These are phyloP conservation scores for Acanthosepion pharaonis DNA, from an alignment of 2,888 invertebrate species.

Conservation along the genomic window DNA sequence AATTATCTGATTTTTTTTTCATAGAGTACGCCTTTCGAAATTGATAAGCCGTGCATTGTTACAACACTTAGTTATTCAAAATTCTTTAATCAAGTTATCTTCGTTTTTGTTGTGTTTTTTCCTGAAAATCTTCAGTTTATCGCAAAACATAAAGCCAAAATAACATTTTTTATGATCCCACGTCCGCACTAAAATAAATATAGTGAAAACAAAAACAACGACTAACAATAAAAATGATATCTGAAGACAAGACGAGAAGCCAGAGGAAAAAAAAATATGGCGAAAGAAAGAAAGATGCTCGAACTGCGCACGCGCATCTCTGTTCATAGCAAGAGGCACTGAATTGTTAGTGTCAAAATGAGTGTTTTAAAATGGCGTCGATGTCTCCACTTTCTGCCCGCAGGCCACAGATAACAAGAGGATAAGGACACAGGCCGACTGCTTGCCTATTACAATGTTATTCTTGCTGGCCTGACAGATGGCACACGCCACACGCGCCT, in stretches of 20 bases:
- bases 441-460: slow-evolving; percentile 33
- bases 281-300: not conserved
- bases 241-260: not conserved
- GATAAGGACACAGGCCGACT: slow-evolving; percentile 18
- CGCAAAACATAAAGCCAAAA: not conserved
- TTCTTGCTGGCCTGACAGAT: slow-evolving; percentile 20
- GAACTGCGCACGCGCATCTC: not conserved
- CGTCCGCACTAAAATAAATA: not conserved
- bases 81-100: not conserved
- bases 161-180: not conserved
- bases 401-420: slow-evolving; percentile 9
- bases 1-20: too few relatives aligned
- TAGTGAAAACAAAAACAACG: not conserved
- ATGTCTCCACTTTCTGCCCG: slow-evolving; percentile 33
- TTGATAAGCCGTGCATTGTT: not conserved
- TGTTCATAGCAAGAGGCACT: not conserved
- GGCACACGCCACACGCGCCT: slow-evolving; percentile 33
- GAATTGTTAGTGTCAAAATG: slow-evolving; percentile 21
- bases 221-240: not conserved
- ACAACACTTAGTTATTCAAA: not conserved
- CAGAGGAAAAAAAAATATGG: not conserved
- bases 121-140: not conserved
- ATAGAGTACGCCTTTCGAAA: not conserved
- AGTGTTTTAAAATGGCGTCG: slow-evolving; percentile 33
- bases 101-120: not conserved